Conservation (phyloP, 2,113 vertebrate species). For the Hyperoodon ampullatus region DNA sequence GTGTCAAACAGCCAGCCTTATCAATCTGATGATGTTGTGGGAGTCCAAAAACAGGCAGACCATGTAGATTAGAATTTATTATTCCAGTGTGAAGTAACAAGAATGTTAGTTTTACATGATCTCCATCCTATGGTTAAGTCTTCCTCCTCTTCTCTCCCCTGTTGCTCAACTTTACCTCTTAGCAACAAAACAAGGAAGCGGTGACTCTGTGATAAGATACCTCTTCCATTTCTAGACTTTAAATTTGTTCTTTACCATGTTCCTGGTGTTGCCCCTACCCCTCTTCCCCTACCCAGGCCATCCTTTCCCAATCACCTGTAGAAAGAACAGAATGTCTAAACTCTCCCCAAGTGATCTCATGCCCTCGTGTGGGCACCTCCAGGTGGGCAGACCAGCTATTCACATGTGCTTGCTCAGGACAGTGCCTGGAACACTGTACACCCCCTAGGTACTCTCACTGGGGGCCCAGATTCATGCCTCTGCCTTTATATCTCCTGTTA, state of each 20-base stretch:
- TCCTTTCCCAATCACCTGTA: neutral
- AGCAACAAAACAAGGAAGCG: neutral
- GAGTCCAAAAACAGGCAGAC: neutral
- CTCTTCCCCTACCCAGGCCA: neutral
- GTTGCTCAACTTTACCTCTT: neutral
- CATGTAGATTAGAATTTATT: neutral
- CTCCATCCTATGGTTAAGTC: neutral
- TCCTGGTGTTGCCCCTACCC: neutral
- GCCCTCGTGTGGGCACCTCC: fast-evolving
- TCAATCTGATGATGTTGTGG: neutral
- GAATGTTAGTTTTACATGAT: neutral
- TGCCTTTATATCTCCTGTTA: neutral
- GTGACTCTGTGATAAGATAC: neutral
- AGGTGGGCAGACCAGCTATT: neutral
- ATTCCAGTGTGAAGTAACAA: neutral
- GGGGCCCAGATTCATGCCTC: neutral
- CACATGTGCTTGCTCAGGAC: fast-evolving
- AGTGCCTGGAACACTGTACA: fast-evolving
- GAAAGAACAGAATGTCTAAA: neutral
- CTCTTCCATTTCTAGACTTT: neutral
- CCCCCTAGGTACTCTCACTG: neutral
- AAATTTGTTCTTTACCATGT: neutral
- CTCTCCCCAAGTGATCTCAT: neutral
- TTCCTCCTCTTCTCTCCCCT: neutral
- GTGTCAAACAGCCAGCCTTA: neutral